Conservation (phyloP, 2,113 vertebrate genomes). For the Phaethon lepturus region DNA sequence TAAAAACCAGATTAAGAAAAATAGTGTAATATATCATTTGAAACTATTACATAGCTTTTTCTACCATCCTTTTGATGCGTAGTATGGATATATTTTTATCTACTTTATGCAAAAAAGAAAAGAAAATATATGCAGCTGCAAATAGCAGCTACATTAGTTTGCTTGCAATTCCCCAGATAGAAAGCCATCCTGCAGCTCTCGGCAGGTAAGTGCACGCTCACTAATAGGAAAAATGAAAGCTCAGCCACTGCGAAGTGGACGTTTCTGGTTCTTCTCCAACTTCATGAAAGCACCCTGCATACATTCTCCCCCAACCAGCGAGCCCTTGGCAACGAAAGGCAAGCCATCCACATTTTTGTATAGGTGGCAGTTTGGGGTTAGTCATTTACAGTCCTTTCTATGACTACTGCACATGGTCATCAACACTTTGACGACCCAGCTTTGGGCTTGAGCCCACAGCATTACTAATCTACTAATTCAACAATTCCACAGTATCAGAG, state of each 20-base stretch:
- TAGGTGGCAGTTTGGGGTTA: background rate
- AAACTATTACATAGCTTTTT: background rate
- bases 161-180: background rate
- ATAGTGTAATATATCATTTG: background rate
- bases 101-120: background rate
- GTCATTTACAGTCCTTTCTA: background rate
- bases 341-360: background rate
- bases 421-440: background rate
- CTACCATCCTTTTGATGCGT: background rate
- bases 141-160: background rate
- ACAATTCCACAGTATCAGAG: background rate
- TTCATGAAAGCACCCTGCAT: background rate
- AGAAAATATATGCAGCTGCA: background rate
- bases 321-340: background rate
- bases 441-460: background rate
- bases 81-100: background rate
- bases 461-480: background rate
- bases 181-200: background rate
- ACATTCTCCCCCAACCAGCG: background rate
- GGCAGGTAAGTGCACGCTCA: background rate
- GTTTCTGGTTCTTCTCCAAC: background rate
- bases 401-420: accelerated
- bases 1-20: background rate
- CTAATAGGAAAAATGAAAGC: background rate
- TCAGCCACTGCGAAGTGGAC: background rate